Conservation (phyloP, 2,888 invertebrate genomes). For the Monochamus alternatus region DNA sequence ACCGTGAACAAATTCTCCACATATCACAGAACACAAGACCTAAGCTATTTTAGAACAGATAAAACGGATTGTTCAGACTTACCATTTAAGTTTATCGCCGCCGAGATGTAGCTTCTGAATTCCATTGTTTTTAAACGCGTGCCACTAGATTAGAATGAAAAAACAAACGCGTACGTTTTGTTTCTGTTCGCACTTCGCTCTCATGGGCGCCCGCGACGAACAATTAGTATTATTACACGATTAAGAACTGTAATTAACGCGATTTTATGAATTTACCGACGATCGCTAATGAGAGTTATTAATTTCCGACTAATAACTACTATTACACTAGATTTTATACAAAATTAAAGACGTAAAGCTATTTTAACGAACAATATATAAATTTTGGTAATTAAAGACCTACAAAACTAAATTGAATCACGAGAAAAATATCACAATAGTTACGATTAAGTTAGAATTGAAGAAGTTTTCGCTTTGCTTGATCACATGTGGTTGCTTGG, state of each 20-base stretch:
- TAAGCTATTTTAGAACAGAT: conserved; percentile 43
- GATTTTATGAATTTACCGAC: conserved; percentile 32
- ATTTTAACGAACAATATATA: conserved; percentile 11
- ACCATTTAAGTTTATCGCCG: conserved; percentile 47
- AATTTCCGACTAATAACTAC: conserved; percentile 18
- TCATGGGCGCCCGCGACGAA: conserved; percentile 19
- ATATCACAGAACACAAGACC: conserved; percentile 46
- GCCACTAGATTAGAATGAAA: conserved; percentile 45
- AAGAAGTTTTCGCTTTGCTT: conserved; percentile 8
- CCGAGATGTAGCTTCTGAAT: conserved; percentile 47
- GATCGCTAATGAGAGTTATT: neutral
- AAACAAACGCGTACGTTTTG: conserved; percentile 27
- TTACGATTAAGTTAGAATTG: conserved; percentile 21
- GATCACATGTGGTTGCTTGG: conserved; percentile 41
- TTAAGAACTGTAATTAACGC: conserved; percentile 10
- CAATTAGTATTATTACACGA: conserved; percentile 8
- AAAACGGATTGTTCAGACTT: conserved; percentile 44
- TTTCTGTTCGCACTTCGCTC: conserved; percentile 20
- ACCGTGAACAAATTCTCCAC: conserved; percentile 44
- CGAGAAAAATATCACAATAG: conserved; percentile 44
- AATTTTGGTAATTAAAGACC: neutral
- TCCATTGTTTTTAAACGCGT: conserved; percentile 50
- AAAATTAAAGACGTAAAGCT: conserved; percentile 3
- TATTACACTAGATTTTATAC: neutral
- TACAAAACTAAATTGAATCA: conserved; percentile 35